A percentile compares a stretch with the other conserved stretches of the same genome.
Conservation (phyloP, 2,113 vertebrate species). For the Urocynchramus pylzowi region DNA sequence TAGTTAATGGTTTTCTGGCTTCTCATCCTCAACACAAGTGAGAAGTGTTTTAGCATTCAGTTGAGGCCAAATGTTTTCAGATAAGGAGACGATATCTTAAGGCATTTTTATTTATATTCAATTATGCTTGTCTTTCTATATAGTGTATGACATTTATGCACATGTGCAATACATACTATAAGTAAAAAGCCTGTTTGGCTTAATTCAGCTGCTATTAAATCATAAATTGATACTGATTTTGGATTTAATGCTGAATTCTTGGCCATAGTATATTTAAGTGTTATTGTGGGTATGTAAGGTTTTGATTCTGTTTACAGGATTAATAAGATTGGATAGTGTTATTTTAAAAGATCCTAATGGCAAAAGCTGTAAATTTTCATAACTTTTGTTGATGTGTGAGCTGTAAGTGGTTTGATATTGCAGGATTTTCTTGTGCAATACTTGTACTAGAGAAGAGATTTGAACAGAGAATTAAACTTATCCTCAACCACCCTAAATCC, state of each 20-base stretch:
- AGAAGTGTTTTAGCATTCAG: not conserved
- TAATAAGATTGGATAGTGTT: not conserved
- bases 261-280: not conserved
- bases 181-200: not conserved
- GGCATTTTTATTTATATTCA: not conserved
- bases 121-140: not conserved
- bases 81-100: not conserved
- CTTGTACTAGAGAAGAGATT: not conserved
- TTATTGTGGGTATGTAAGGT: not conserved
- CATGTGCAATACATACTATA: not conserved
- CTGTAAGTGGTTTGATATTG: not conserved
- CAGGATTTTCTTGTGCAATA: not conserved
- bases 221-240: not conserved
- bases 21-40: not conserved
- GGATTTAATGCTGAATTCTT: not conserved
- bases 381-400: not conserved
- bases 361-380: not conserved
- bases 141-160: not conserved
- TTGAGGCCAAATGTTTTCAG: constrained; percentile 21
- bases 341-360: not conserved
- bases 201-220: not conserved
- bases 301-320: not conserved
- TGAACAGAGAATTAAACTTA: not conserved
- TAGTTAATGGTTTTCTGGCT: constrained; percentile 47
- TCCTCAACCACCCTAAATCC: not conserved